phyloP scores from a whole-genome alignment of 2,888 invertebrate species.

The Cataglyphis livida region DNA sequence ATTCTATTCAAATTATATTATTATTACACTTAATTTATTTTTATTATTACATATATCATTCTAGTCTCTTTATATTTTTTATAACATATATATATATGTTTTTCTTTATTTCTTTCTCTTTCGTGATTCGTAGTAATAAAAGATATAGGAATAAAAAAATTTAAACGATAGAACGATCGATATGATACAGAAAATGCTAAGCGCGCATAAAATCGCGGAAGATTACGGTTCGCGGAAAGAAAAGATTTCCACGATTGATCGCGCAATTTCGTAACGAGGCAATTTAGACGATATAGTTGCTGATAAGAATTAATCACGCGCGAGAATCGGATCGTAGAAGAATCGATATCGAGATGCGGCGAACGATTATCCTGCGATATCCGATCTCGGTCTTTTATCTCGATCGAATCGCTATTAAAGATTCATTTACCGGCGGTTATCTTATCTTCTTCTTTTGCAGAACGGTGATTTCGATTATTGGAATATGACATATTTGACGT shows the following conservation, averaged over 20 bases:
- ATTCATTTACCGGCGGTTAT: constrained; percentile 1
- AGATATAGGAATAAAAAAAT: background rate
- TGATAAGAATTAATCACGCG: constrained; percentile 29
- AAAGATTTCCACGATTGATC: background rate
- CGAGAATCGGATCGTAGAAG: background rate
- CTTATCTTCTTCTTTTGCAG: constrained; percentile 15
- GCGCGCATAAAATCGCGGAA: background rate
- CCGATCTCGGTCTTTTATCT: background rate
- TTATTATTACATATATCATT: background rate
- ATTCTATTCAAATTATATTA: background rate
- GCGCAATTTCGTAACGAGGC: constrained; percentile 1
- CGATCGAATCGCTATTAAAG: constrained; percentile 16
- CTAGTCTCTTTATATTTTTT: background rate
- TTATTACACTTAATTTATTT: background rate
- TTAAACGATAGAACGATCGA: background rate
- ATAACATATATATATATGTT: background rate
- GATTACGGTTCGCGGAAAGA: background rate
- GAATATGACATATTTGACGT: constrained; percentile 1
- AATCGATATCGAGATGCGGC: background rate
- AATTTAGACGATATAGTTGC: background rate
- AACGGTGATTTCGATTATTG: background rate
- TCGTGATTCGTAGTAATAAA: background rate
- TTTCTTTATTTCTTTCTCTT: background rate
- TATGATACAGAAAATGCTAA: background rate
- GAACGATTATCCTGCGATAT: background rate